Conservation (phyloP, 2,888 invertebrate species). For the Dusona sp. region DNA sequence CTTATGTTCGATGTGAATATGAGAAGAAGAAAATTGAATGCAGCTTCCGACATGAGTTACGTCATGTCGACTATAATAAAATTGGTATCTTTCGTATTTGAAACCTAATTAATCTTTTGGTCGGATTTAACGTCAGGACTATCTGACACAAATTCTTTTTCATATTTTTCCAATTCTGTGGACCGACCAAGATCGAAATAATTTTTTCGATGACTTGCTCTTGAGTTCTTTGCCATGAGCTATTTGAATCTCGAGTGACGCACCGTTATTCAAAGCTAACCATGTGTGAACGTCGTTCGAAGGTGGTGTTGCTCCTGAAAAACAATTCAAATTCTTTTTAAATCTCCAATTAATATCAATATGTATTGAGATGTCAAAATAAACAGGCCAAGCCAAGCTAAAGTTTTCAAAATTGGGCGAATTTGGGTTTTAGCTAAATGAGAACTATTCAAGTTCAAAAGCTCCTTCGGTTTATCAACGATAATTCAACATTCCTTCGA, state of each 20-base stretch:
- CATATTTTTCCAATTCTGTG: conserved; percentile 84
- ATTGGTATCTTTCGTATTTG: conserved; percentile 4
- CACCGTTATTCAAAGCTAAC: conserved; percentile 83
- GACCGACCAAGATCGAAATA: conserved; percentile 84
- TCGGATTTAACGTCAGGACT: conserved; percentile 52
- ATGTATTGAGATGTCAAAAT: too few species aligned
- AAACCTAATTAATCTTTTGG: conserved; percentile 1
- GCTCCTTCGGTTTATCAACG: too few species aligned
- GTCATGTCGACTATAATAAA: neutral
- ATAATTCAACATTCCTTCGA: too few species aligned
- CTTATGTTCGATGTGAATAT: neutral
- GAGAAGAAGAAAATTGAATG: neutral
- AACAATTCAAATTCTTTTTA: neutral
- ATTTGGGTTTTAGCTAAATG: too few species aligned
- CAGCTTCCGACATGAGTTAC: neutral
- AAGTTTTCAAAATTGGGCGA: too few species aligned
- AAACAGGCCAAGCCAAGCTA: too few species aligned
- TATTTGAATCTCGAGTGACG: conserved; percentile 83
- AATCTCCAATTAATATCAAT: neutral
- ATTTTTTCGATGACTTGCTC: conserved; percentile 80
- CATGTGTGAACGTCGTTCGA: conserved; percentile 83
- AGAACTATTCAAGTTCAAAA: too few species aligned
- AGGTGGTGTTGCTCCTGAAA: conserved; percentile 78
- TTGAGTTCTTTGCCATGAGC: conserved; percentile 83
- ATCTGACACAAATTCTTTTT: conserved; percentile 63